Base-by-base conservation (phyloP, 2,888 invertebrate genomes). In the Monoplex corrugatus region DNA sequence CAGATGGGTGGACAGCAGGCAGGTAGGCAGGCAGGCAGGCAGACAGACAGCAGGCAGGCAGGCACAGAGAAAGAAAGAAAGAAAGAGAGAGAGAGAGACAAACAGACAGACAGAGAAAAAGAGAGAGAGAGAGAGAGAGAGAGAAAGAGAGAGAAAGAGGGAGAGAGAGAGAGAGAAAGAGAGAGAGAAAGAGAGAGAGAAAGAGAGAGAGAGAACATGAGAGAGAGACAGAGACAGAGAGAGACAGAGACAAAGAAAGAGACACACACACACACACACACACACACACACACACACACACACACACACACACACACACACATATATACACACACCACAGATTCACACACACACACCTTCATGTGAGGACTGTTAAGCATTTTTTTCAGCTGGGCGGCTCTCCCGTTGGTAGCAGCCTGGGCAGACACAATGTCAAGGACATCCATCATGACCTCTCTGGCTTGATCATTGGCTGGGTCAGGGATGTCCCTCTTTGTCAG, bases 341-440 rank as follows among this genome's bases (percentile, higher is more conserved):
- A 16, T 57, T 16, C 16, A 10, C 16, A 57, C 57, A 57, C 57
- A 23, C 19, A 50, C 32, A 97, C 97, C 96, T 97, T 97, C 95
- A 98, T 97, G 96, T 98, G 98, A 89, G 98, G 97, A 95, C 97
- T 97, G 91, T 97, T 97, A 91, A 98, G 96, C 93, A 98, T 96
- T 92, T 97, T 97, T 91, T 97, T 97, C 92, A 98, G 97, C 96
- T 97, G 97, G 93, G 97, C 97, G 93, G 97, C 97, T 94, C 97
- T 97, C 28, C 86, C 80, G 84, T 92, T 90, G 10, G 88, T 63
- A 44, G 90, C 87, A 3, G 90, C 88, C 32, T 80, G 88, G 6
- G 88, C 88, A 23, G 88, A 68, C 78, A 91, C 50, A 38, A 92
- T 91, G 35, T 92, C 92, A 2, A 94, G 89, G 3, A 90, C 91